Evolutionary conservation across 1,140 invertebrate species (phyloP), one percentile per base, ranked within the genome.

Genomic region (Eupristina koningsbergeri): DNA sequence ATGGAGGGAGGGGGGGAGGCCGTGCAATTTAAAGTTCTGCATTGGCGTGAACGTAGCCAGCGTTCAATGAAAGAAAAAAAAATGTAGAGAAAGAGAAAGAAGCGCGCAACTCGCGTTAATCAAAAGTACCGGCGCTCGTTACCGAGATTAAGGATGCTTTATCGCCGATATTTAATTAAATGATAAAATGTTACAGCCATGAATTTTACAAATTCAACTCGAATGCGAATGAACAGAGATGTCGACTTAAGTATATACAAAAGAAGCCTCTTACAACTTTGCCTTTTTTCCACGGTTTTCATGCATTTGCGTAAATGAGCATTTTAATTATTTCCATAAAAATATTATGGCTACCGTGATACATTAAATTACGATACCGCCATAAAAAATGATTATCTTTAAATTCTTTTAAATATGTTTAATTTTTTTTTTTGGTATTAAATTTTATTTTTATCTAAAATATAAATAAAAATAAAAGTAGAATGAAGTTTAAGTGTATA

Each of bases 161-260:
- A 89, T 89, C 87, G 87, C 83, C 87, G 87, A 90, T 90, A 89
- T 89, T 89, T 90, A 89, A 90, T 89, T 89, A 89, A 89, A 88
- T 85, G 86, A 86, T 87, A 88, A 87, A 89, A 88, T 81, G 83
- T 88, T 86, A 86, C 86, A 86, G 85, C 78, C 73, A 74, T 84
- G 81, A 85, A 88, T 87, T 86, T 86, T 86, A 86, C 85, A 86
- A 89, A 88, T 88, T 86, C 78, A 87, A 87, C 84, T 85, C 50
- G 82, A 84, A 83, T 53, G 83, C 77, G 73, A 58, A 76, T 64
- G 78, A 69, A 76, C 61, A 75, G 76, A 64, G 76, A 74, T 29
- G 64, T 41, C 50, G 85, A 88, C 83, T 82, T 80, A 29, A 50
- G 80, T 41, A 53, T 41, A 29, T 41, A 47, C 67, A 50, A 73